phyloP scores from a whole-genome alignment of 2,888 invertebrate genomes.

The Pherbina coryleti region DNA sequence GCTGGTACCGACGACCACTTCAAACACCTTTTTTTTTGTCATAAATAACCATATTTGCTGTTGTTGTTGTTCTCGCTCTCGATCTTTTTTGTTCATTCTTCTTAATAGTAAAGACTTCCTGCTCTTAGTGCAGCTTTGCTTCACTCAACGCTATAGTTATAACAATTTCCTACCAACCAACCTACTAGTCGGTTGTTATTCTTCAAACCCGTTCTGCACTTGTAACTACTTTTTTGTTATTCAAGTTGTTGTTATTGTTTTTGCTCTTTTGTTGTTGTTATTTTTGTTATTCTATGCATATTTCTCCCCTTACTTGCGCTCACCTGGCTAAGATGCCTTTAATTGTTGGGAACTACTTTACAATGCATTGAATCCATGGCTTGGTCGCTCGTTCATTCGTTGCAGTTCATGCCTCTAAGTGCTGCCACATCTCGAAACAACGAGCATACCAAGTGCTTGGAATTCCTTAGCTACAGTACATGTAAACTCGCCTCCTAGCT shows the following conservation, averaged over 20 bases:
- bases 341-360: slow-evolving; percentile 23
- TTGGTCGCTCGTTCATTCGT: background rate
- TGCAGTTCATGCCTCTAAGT: background rate
- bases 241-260: background rate
- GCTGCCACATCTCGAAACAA: background rate
- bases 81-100: background rate
- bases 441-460: slow-evolving; percentile 3
- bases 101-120: slow-evolving; percentile 30
- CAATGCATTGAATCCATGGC: background rate
- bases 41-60: background rate
- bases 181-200: slow-evolving; percentile 42
- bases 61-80: background rate
- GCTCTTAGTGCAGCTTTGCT: slow-evolving; percentile 1
- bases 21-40: slow-evolving; percentile 18
- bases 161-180: slow-evolving; percentile 44
- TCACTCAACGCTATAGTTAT: slow-evolving; percentile 28
- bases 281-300: background rate
- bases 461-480: slow-evolving; percentile 17
- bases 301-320: background rate
- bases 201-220: slow-evolving; percentile 57
- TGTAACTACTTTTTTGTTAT: slow-evolving; percentile 33
- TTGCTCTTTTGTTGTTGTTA: background rate
- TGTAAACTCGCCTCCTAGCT: slow-evolving; percentile 1
- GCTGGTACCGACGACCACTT: background rate
- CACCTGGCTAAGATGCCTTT: background rate